Conservation (phyloP, 2,888 invertebrate genomes). For the Micoletzkya japonica region DNA sequence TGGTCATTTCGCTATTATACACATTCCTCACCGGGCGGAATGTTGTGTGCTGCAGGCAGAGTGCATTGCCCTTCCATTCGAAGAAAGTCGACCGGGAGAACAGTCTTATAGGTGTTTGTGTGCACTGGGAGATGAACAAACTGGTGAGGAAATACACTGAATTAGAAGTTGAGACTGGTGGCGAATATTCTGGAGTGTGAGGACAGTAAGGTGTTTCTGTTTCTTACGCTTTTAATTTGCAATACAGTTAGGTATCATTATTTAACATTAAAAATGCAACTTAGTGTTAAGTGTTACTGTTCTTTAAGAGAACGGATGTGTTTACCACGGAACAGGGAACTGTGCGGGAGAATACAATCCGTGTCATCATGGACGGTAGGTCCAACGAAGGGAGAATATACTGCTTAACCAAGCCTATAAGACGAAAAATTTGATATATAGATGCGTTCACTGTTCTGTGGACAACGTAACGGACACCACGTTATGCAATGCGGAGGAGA, state of each 20-base stretch:
- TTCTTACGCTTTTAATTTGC: background rate
- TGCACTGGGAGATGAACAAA: conserved; percentile 24
- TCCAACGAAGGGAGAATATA: background rate
- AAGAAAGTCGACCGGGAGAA: background rate
- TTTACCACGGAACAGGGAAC: conserved; percentile 10
- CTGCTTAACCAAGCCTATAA: background rate
- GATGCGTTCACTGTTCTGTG: background rate
- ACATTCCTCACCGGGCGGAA: too few species aligned
- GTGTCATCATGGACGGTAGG: conserved; percentile 11
- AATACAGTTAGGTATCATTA: background rate
- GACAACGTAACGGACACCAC: background rate
- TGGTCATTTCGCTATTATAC: too few species aligned
- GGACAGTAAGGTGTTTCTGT: background rate
- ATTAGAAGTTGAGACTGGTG: background rate
- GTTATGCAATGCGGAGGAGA: conserved; percentile 12
- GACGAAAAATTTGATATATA: background rate
- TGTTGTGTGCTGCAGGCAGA: conserved; percentile 16
- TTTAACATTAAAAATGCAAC: background rate
- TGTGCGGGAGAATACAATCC: conserved; percentile 9
- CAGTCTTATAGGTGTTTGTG: conserved; percentile 24
- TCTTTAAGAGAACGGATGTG: background rate
- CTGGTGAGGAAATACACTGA: background rate
- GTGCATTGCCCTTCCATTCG: conserved; percentile 24
- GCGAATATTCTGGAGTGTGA: background rate
- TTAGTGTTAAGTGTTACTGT: background rate